Base-by-base conservation (phyloP, 2,888 invertebrate species). In the Candidula unifasciata region DNA sequence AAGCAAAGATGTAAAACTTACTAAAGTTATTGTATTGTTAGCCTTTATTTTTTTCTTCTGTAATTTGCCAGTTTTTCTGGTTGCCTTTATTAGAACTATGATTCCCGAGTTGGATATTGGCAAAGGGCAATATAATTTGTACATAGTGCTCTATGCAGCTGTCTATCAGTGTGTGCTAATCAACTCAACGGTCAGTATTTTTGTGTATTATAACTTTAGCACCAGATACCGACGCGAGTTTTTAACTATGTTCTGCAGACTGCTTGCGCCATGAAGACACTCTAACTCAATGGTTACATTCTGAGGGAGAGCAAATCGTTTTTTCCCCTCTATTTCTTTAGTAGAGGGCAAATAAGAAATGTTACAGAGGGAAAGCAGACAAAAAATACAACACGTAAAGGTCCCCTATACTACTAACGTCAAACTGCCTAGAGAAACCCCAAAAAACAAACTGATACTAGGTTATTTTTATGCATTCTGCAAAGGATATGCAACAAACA, bases 81-180 rank as follows among this genome's bases (percentile, higher is more conserved):
- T 66, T 52, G 52, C 66, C 2, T 27, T 69, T 21, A 68, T 37
- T 80, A 80, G 64, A 68, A 37, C 66, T 18, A n/a, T 66, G 21
- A 52, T 68, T 27, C 66, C 66, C 0, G 80, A 80, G 24, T 30
- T 68, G 3, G 66, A 64, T 24, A 68, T 80, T 52, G 80, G 80
- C 0, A 52, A 68, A n/a, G 68, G 8, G 10, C 68, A 80, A 44
- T 37, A 44, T 24, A 80, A 80, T 30, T 68, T 80, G 18, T 80
- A 66, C 27, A 68, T 44, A 27, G 64, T 80, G 2, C 35, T 37
- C 24, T 66, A 52, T 6, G 68, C 52, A 27, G 44, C 68, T 18
- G 68, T 66, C 30, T 80, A 66, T 35, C 44, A 80, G 21, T 68
- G 68, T 24, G 80, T 37, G n/a, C 27, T 68, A 21, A 80, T 80